Conservation (phyloP, 2,113 vertebrate species). For the Halcyon senegalensis region DNA sequence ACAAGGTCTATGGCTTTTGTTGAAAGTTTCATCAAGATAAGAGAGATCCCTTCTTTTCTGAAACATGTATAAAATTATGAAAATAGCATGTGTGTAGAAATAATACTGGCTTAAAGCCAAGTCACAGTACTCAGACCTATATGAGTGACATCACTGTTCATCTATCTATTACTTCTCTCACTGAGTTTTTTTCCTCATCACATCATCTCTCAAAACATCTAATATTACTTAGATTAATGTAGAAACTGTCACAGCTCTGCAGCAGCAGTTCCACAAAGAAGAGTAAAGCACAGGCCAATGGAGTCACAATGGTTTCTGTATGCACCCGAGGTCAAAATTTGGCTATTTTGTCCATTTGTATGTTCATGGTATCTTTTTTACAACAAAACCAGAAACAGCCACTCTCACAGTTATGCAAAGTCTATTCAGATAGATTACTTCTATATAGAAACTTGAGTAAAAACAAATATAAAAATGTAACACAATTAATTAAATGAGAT, state of each 20-base stretch:
- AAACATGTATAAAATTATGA: not conserved
- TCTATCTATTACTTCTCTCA: not conserved
- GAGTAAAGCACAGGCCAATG: not conserved
- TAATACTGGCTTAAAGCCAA: not conserved
- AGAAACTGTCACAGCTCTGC: not conserved
- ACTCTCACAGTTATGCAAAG: not conserved
- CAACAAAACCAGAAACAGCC: not conserved
- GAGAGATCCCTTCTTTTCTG: not conserved
- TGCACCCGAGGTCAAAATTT: not conserved
- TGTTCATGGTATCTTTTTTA: not conserved
- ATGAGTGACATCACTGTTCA: not conserved
- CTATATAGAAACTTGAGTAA: not conserved
- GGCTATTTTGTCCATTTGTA: not conserved
- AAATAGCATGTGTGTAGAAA: not conserved
- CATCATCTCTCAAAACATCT: not conserved
- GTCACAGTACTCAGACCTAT: not conserved
- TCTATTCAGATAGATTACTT: not conserved
- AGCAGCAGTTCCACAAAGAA: not conserved
- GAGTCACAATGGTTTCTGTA: not conserved
- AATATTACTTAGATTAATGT: not conserved
- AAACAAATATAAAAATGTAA: not conserved
- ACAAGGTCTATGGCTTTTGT: not conserved
- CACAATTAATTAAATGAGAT: not conserved
- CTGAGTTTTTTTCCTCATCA: not conserved
- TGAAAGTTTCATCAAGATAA: not conserved